phyloP scores from a whole-genome alignment of 2,888 invertebrate species.

The Onchidella celtica region DNA sequence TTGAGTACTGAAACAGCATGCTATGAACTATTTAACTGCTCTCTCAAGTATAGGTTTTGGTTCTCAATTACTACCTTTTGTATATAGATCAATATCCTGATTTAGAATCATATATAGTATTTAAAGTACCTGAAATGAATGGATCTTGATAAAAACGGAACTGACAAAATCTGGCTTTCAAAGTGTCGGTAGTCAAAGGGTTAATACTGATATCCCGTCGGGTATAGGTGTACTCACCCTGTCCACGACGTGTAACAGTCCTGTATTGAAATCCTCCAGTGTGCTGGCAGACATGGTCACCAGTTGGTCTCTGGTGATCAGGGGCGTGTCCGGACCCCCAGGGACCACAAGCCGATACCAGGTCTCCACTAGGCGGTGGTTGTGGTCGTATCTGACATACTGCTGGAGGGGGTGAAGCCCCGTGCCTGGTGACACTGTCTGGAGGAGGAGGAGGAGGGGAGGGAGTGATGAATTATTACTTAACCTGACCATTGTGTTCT shows the following conservation, averaged over 20 bases:
- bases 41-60: no score
- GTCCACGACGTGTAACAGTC: slow-evolving; percentile 20
- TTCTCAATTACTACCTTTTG: no score
- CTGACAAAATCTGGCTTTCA: no score
- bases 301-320: neutral
- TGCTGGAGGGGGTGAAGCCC: slow-evolving; percentile 11
- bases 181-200: no score
- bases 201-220: neutral
- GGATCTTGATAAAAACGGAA: no score
- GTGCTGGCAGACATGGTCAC: neutral
- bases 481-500: neutral
- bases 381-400: slow-evolving; percentile 28
- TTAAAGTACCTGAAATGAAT: no score
- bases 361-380: slow-evolving; percentile 40
- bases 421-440: slow-evolving; percentile 12
- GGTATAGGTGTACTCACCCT: slow-evolving; percentile 32
- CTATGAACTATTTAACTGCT: no score
- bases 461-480: neutral
- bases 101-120: no score
- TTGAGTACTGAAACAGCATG: no score
- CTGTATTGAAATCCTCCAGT: slow-evolving; percentile 27
- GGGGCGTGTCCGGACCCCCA: neutral
- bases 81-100: no score
- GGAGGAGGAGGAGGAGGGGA: neutral
- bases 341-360: neutral